Base-by-base conservation (phyloP, 2,888 invertebrate species). In the Orchesella flavescens region DNA sequence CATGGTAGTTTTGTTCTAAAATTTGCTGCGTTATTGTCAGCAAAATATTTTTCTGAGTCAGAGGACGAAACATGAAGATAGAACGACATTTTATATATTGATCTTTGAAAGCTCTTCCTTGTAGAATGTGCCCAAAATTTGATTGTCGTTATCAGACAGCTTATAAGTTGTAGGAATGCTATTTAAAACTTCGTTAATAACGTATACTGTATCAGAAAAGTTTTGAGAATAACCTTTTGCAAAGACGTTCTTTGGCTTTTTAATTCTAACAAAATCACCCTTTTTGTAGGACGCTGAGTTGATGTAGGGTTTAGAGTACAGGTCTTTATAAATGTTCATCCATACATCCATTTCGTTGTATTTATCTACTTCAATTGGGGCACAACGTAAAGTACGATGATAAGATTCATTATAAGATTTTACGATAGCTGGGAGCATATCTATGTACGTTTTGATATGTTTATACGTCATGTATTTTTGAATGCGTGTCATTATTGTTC, bases 271-370 rank as follows among this genome's bases (percentile, higher is more conserved):
- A 19, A 17, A 43, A 43, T 74, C 34, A 34, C 7, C 34, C 34
- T 34, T 34, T n/a, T n/a, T n/a, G n/a, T n/a, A n/a, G n/a, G 34
- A 34, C 3, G 7, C 34, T 34, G 34, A 34, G 7, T 34, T 34
- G 34, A 34, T 34, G 34, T 2, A 4, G 34, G 34, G 7, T 7
- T 34, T 34, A 4, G n/a, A 4, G 34, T 34, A 34, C 34, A 34
- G 7, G 2, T 2, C 2, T 34, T 34, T 34, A 34, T 34, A 4
- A 34, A 34, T 34, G 34, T 69, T 0, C 0, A 81, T 12, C 81
- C 81, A 81, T 9, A 75, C 63, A 53, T 81, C 81, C 74, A 75
- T 75, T 43, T 74, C 68, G n/a, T 81, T 81, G 15, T 68, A 68
- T n/a, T 59, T 59, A 34, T 61, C 69, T 0, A 81, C 75, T 49